These are phyloP conservation scores for Daubentonia madagascariensis DNA, from an alignment of 2,113 vertebrate genomes.

Conservation along the genomic window DNA sequence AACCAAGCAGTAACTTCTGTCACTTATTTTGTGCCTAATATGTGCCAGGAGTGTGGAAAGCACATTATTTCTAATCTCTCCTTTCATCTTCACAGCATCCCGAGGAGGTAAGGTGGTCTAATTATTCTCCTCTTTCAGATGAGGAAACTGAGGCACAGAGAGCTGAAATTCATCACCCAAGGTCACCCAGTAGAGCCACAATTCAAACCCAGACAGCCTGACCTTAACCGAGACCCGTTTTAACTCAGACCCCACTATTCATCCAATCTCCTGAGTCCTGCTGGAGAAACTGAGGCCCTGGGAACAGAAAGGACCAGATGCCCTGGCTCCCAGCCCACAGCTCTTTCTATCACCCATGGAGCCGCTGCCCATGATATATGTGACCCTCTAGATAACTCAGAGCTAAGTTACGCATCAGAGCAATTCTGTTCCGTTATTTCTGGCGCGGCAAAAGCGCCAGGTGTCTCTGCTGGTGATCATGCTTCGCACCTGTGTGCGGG, in stretches of 20 bases:
- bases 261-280: neutral
- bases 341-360: neutral
- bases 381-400: neutral
- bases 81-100: neutral
- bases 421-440: slow-evolving; percentile 3
- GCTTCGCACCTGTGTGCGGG: neutral
- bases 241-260: neutral
- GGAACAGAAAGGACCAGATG: neutral
- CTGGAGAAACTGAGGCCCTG: neutral
- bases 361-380: neutral
- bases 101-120: neutral
- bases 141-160: neutral
- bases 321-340: neutral
- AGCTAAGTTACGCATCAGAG: neutral
- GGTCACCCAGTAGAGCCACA: neutral
- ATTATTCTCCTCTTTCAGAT: neutral
- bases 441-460: neutral
- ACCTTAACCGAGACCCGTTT: neutral
- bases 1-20: neutral
- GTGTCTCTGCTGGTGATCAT: neutral
- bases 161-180: neutral
- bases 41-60: neutral
- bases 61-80: neutral
- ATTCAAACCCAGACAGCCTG: neutral
- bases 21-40: neutral